Conservation (phyloP, 2,888 invertebrate genomes). For the Oxyteleia sp. region DNA sequence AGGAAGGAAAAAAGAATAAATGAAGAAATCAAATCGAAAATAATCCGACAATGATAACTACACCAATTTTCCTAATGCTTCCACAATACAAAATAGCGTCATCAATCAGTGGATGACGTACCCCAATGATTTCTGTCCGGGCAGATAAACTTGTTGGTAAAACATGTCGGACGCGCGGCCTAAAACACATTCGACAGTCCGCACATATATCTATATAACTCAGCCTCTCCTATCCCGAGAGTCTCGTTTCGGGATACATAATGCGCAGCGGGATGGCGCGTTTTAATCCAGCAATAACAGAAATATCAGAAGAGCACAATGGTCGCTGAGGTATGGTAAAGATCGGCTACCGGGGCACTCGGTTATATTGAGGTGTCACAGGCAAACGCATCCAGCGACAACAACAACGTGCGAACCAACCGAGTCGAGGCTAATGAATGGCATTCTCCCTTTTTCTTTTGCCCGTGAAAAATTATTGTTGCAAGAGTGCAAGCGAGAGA, state of each 20-base stretch:
- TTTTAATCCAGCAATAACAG: slow-evolving; percentile 84
- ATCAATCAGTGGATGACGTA: slow-evolving; percentile 66
- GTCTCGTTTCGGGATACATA: slow-evolving; percentile 73
- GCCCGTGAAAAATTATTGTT: slow-evolving; percentile 87
- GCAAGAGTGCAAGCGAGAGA: slow-evolving; percentile 71
- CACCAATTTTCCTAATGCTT: slow-evolving; percentile 67
- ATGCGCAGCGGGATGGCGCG: slow-evolving; percentile 79
- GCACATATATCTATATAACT: slow-evolving; percentile 38
- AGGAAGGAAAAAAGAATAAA: slow-evolving; percentile 18
- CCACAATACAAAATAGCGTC: slow-evolving; percentile 67
- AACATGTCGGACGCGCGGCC: slow-evolving; percentile 65
- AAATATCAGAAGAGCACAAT: slow-evolving; percentile 83
- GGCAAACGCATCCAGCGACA: slow-evolving; percentile 79
- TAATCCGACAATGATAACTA: slow-evolving; percentile 63
- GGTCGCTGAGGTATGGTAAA: slow-evolving; percentile 69
- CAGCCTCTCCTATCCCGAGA: slow-evolving; percentile 29
- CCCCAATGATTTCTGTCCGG: slow-evolving; percentile 60
- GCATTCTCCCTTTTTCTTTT: slow-evolving; percentile 84
- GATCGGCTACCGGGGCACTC: slow-evolving; percentile 72
- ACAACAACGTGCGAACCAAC: slow-evolving; percentile 88
- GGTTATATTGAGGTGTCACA: slow-evolving; percentile 86
- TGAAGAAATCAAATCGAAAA: slow-evolving; percentile 62
- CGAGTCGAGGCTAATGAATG: slow-evolving; percentile 87
- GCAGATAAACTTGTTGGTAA: slow-evolving; percentile 69
- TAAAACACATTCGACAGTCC: slow-evolving; percentile 67